Percentiles rank a stretch among this genome's conserved stretches.
These are phyloP conservation scores for Hemaris fuciformis DNA, from an alignment of 2,888 invertebrate genomes.

Conservation along the genomic window DNA sequence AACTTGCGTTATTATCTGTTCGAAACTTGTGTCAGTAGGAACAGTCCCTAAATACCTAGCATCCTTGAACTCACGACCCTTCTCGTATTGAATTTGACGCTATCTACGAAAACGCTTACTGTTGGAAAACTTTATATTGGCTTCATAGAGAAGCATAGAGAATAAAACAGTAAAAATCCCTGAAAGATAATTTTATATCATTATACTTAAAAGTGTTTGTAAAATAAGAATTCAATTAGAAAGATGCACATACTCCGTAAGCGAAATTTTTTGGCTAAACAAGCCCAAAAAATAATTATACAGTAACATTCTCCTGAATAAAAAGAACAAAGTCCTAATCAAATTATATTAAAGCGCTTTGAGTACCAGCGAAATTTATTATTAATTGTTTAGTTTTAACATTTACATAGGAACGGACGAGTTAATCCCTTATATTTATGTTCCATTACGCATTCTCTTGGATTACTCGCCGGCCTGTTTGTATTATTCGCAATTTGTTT, in stretches of 20 bases:
- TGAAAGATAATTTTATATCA: too few species aligned
- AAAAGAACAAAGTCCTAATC: not conserved
- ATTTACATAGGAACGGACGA: not conserved
- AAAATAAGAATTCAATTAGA: not conserved
- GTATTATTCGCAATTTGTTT: not conserved
- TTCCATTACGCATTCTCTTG: not conserved
- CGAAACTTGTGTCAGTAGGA: too few species aligned
- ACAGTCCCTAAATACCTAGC: not conserved
- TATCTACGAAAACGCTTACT: not conserved
- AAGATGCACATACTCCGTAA: too few species aligned
- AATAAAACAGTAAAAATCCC: too few species aligned
- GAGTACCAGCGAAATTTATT: not conserved
- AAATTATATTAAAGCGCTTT: not conserved
- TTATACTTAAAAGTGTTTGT: too few species aligned
- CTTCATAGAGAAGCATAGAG: not conserved
- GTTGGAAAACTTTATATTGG: not conserved
- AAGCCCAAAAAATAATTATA: not conserved
- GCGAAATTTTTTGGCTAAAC: too few species aligned
- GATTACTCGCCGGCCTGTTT: not conserved
- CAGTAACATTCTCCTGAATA: not conserved
- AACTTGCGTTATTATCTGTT: too few species aligned
- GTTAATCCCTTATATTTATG: not conserved
- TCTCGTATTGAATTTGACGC: not conserved
- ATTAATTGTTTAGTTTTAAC: not conserved
- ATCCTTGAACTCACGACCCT: not conserved